phyloP scores from a whole-genome alignment of 2,113 vertebrate genomes.

The Zeus faber region DNA sequence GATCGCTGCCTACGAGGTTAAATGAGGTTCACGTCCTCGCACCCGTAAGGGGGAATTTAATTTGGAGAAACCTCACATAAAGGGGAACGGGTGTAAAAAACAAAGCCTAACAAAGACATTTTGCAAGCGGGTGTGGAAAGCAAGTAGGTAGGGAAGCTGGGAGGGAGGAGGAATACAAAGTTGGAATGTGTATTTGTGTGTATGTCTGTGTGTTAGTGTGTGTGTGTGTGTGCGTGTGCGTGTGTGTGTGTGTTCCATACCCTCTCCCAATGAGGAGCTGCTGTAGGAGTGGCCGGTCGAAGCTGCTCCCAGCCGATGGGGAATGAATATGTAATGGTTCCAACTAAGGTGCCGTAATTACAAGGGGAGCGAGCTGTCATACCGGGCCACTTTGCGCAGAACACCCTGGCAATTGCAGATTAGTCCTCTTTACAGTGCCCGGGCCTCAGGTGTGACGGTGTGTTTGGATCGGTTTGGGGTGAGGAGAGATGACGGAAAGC shows the following conservation, averaged over 20 bases:
- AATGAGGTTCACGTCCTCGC: slow-evolving; percentile 8
- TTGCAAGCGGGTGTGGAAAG: too few species aligned
- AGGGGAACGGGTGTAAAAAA: too few species aligned
- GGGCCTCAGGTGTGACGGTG: slow-evolving; percentile 51
- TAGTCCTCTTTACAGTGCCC: slow-evolving; percentile 43
- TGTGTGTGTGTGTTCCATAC: slow-evolving; percentile 10
- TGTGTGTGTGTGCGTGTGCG: background rate
- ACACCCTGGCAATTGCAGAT: slow-evolving; percentile 47
- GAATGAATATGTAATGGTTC: slow-evolving; percentile 70
- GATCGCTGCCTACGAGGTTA: slow-evolving; percentile 17
- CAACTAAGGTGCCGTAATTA: slow-evolving; percentile 69
- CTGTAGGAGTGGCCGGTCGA: slow-evolving; percentile 37
- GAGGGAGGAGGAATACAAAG: too few species aligned
- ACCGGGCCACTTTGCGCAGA: slow-evolving; percentile 49
- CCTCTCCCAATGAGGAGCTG: slow-evolving; percentile 33
- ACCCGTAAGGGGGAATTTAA: too few species aligned
- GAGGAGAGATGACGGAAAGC: slow-evolving; percentile 22
- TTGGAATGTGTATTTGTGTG: background rate
- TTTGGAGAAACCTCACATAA: too few species aligned
- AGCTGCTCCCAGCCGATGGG: slow-evolving; percentile 45
- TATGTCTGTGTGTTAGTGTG: slow-evolving; percentile 21
- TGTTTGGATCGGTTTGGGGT: slow-evolving; percentile 38
- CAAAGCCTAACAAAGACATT: too few species aligned
- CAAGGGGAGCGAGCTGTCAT: slow-evolving; percentile 55
- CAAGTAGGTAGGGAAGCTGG: too few species aligned